Evolutionary conservation across 2,888 invertebrate species (phyloP).

Genomic region (Drosophila trichaetosa): DNA sequence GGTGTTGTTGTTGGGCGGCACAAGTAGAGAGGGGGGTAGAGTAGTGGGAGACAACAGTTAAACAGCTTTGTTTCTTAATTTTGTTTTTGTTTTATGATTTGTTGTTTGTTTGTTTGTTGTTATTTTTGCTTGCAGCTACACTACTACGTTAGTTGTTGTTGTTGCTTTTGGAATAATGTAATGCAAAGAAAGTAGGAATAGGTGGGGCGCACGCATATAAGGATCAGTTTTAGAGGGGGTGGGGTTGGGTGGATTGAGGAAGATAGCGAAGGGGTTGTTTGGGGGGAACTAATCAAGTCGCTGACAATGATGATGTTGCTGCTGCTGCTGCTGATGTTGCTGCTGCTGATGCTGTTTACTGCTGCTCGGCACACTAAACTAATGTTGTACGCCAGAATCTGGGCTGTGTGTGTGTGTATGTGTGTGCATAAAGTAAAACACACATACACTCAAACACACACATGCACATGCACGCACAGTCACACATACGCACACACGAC

Average conservation of each 20-base stretch:
- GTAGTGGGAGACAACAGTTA: slow-evolving; percentile 79
- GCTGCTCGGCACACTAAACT: slow-evolving; percentile 47
- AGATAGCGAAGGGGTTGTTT: slow-evolving; percentile 10
- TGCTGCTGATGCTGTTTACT: slow-evolving; percentile 17
- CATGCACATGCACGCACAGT: slow-evolving; percentile 22
- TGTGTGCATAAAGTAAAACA: slow-evolving; percentile 13
- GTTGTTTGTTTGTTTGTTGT: slow-evolving; percentile 34
- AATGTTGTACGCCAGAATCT: slow-evolving; percentile 17
- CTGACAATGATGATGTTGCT: slow-evolving; percentile 81
- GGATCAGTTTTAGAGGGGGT: not conserved
- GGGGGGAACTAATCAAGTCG: slow-evolving; percentile 53
- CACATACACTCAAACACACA: slow-evolving; percentile 19
- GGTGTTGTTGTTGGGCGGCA: slow-evolving; percentile 47
- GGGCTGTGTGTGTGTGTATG: slow-evolving; percentile 21
- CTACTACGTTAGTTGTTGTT: slow-evolving; percentile 71
- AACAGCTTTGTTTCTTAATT: slow-evolving; percentile 66
- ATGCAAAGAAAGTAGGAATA: slow-evolving; percentile 45
- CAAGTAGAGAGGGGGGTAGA: slow-evolving; percentile 67
- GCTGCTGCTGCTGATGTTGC: slow-evolving; percentile 58
- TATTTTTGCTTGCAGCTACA: slow-evolving; percentile 74
- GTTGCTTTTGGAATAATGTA: slow-evolving; percentile 49
- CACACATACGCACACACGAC: slow-evolving; percentile 33
- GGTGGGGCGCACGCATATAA: slow-evolving; percentile 26
- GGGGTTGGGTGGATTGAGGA: not conserved
- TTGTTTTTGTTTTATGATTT: slow-evolving; percentile 29